Conservation (phyloP, 2,888 invertebrate species). For the Synanthedon tipuliformis region DNA sequence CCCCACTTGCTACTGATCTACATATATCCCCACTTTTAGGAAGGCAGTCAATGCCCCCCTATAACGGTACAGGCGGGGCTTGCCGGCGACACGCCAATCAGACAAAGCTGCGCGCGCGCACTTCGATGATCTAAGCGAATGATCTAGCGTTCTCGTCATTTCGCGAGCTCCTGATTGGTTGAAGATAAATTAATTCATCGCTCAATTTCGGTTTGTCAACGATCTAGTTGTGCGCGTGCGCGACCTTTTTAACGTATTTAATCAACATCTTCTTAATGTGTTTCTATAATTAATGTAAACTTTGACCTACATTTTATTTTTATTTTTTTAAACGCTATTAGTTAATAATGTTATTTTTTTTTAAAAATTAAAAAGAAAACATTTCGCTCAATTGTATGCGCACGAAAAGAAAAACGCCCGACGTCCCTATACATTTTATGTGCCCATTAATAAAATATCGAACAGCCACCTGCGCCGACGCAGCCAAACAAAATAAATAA, state of each 20-base stretch:
- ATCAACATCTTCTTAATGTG: constrained; percentile 28
- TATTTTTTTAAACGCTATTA: neutral
- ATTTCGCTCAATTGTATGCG: neutral
- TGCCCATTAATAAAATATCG: constrained; percentile 18
- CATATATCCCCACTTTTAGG: constrained; percentile 59
- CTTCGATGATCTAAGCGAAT: constrained; percentile 58
- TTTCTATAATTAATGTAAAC: constrained; percentile 20
- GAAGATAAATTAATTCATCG: constrained; percentile 36
- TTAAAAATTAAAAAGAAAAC: neutral
- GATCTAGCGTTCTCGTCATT: constrained; percentile 66
- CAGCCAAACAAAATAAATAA: constrained; percentile 38
- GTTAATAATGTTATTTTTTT: neutral
- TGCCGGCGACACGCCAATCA: constrained; percentile 57
- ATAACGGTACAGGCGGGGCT: constrained; percentile 65
- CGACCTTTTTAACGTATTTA: constrained; percentile 20
- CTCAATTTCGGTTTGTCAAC: constrained; percentile 31
- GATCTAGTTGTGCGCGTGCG: constrained; percentile 36
- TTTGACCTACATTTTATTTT: constrained; percentile 29
- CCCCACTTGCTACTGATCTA: constrained; percentile 33
- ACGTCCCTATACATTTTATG: neutral
- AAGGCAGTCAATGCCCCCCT: constrained; percentile 61
- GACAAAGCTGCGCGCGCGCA: constrained; percentile 41
- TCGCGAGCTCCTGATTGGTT: constrained; percentile 60
- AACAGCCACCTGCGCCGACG: constrained; percentile 34
- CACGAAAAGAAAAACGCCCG: neutral